Evolutionary conservation across 2,113 vertebrate species (phyloP), one percentile per base, ranked within the genome.

Genomic region (Bufo bufo): DNA sequence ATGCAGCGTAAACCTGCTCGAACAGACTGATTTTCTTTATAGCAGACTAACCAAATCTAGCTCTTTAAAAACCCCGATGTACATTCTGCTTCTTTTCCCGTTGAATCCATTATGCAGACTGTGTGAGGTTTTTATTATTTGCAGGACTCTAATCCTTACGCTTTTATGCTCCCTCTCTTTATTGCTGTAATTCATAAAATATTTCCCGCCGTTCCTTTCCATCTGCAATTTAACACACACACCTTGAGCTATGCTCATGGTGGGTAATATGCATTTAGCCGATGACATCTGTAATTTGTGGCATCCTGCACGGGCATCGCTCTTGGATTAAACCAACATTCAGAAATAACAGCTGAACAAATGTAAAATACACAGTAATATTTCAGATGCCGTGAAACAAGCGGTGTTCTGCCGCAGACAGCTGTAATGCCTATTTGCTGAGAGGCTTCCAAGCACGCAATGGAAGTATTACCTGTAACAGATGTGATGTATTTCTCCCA

Each of bases 311-410:
- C n/a, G 17, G 61, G 63, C 61, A 69, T 87, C 23, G 50, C 85
- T 87, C 85, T 80, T 71, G 23, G 85, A 87, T 87, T 87, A 81
- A 87, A 75, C 79, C 69, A 87, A 82, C 79, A 87, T 75, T 82
- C 79, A 45, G 86, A 49, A 72, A 87, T 71, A 82, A 49, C 77
- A 87, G 63, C 63, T 75, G 79, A 87, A 82, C 71, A 23, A 87
- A 82, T 87, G 56, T 87, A 87, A 74, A 82, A 82, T 72, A 52
- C n/a, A 63, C 33, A 75, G 13, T 87, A 82, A 82, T 82, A 75
- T 87, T 82, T 87, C 80, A 87, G 47, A 47, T 16, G 49, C 61
- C 7, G 11, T 77, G 69, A 82, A 88, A 87, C 79, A 82, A 82
- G 54, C 79, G 49, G 52, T 7, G 77, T 16, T 69, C 61, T 69